Conservation (phyloP, 2,113 vertebrate genomes). For the Zootoca vivipara region DNA sequence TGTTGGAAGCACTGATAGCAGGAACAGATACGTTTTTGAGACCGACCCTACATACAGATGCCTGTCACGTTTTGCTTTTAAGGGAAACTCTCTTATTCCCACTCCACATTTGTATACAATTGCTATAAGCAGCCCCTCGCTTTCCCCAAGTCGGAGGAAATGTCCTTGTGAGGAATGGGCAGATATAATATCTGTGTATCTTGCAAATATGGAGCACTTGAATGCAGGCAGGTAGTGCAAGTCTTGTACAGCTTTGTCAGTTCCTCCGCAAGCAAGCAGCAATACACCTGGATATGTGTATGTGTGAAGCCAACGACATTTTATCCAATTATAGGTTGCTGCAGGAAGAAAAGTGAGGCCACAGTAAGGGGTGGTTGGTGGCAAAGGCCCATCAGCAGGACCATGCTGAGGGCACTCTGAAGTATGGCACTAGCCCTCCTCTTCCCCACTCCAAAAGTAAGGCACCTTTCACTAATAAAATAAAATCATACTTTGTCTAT, state of each 20-base stretch:
- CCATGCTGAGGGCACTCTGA: too few species aligned
- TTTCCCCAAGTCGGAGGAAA: neutral
- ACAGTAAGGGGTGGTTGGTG: too few species aligned
- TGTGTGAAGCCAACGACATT: neutral
- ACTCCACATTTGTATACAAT: neutral
- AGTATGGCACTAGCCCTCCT: too few species aligned
- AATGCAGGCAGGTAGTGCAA: neutral
- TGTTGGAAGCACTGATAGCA: slow-evolving; percentile 32
- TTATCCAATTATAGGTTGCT: neutral
- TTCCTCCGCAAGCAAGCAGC: neutral
- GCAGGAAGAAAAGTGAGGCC: too few species aligned
- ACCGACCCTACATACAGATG: slow-evolving; percentile 51
- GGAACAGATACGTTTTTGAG: slow-evolving; percentile 21
- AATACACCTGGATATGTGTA: too few species aligned
- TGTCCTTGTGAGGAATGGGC: neutral
- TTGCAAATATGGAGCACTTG: neutral
- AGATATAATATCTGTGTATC: neutral
- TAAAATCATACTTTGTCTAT: neutral
- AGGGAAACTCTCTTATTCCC: neutral
- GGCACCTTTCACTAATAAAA: too few species aligned
- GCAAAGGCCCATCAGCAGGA: too few species aligned
- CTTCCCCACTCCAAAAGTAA: too few species aligned
- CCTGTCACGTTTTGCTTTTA: slow-evolving; percentile 49
- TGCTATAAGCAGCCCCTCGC: neutral
- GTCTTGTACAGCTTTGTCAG: neutral